A percentile compares a stretch with the other conserved stretches of the same genome.
phyloP scores from a whole-genome alignment of 2,113 vertebrate genomes.

The Varanus komodoensis region DNA sequence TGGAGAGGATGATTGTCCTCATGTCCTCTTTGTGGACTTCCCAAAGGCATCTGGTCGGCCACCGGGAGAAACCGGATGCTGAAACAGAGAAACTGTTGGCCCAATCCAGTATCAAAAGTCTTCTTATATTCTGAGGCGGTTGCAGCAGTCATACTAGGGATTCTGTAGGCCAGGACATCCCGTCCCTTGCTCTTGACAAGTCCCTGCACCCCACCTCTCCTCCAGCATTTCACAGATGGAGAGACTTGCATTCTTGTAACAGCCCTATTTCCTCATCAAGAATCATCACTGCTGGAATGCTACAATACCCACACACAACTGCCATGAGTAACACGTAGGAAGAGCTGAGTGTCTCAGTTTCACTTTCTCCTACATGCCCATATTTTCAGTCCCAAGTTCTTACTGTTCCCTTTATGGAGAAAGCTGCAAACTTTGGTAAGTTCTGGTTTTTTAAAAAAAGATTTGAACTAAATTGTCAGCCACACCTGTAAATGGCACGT shows the following conservation, averaged over 20 bases:
- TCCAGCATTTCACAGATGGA: no score
- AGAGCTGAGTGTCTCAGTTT: background rate
- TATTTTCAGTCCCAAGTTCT: background rate
- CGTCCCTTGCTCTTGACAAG: background rate
- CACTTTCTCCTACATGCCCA: background rate
- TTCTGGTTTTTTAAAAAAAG: background rate
- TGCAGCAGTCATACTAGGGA: background rate
- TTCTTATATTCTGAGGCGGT: background rate
- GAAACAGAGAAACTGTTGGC: background rate
- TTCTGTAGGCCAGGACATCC: background rate
- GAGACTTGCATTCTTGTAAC: background rate
- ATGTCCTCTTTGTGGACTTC: no score
- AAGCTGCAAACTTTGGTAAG: background rate
- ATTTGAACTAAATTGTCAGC: no score
- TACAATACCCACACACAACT: background rate
- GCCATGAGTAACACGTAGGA: background rate
- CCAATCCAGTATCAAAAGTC: background rate
- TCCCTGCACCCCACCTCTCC: no score
- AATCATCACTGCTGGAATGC: no score
- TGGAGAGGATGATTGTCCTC: no score
- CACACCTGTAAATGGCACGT: background rate
- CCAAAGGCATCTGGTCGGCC: background rate
- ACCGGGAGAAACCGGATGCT: background rate
- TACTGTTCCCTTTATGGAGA: background rate
- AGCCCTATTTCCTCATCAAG: background rate